A percentile compares a stretch with the other conserved stretches of the same genome.
Evolutionary conservation across 2,797 vertebrate species (phyloP).

Genomic region (Florisuga fusca): DNA sequence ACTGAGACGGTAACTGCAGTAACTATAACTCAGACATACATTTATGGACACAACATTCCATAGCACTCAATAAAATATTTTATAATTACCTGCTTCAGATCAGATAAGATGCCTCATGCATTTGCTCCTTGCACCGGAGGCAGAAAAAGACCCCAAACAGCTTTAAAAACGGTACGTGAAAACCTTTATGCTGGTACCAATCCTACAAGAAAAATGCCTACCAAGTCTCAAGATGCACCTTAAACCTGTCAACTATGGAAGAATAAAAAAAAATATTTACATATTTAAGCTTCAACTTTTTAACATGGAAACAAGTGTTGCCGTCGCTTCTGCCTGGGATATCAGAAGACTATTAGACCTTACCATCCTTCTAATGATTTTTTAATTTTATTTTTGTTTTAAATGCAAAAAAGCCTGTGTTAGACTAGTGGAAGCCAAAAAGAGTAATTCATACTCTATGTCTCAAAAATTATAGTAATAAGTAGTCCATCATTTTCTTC

Average conservation of each 20-base stretch:
- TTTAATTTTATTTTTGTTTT: not conserved
- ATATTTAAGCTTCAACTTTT: not conserved
- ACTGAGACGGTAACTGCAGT: accelerated
- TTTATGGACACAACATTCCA: not conserved
- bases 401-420: not conserved
- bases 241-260: not conserved
- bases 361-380: not conserved
- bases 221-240: not conserved
- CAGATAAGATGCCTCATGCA: not conserved
- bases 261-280: not conserved
- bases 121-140: not conserved
- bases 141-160: not conserved
- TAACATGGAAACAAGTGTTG: not conserved
- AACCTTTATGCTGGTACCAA: not conserved
- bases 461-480: not conserved
- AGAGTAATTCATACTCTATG: not conserved
- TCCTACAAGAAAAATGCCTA: not conserved
- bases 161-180: not conserved
- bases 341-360: not conserved
- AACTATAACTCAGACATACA: not conserved
- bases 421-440: not conserved
- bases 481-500: not conserved
- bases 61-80: not conserved
- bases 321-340: not conserved
- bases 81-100: not conserved